phyloP scores from a whole-genome alignment of 1,140 invertebrate genomes.

The Drosophila ficusphila region DNA sequence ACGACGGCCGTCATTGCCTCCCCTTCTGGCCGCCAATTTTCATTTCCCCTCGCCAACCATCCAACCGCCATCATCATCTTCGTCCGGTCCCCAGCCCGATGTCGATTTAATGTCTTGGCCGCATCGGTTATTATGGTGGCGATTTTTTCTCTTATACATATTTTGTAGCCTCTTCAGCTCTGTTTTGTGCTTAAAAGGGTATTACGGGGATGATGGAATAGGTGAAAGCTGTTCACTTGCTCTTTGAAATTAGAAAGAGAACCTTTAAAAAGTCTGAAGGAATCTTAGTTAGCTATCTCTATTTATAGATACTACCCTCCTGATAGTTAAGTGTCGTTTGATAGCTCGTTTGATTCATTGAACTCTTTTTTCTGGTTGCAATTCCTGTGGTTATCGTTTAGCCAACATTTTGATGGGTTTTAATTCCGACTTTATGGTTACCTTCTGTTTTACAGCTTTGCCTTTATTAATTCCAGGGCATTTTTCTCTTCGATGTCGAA shows the following conservation, averaged over 20 bases:
- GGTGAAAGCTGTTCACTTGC: background rate
- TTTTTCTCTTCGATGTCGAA: background rate
- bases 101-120: slow-evolving; percentile 53
- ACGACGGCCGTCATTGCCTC: slow-evolving; percentile 52
- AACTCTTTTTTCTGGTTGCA: background rate
- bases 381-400: background rate
- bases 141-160: slow-evolving; percentile 30
- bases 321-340: background rate
- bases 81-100: background rate
- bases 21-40: background rate
- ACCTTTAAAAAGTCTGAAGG: no score
- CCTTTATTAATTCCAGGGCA: slow-evolving; percentile 10
- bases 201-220: slow-evolving; percentile 7
- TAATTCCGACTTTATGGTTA: background rate
- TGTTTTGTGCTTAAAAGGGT: slow-evolving; percentile 18
- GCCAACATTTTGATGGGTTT: background rate
- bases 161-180: slow-evolving; percentile 7
- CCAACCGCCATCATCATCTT: slow-evolving; percentile 2
- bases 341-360: background rate
- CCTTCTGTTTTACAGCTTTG: background rate
- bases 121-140: slow-evolving; percentile 42
- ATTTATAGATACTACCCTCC: no score
- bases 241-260: no score
- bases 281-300: no score
- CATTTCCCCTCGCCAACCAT: background rate